Conservation (phyloP, 1,140 invertebrate species). For the Drosophila littoralis region DNA sequence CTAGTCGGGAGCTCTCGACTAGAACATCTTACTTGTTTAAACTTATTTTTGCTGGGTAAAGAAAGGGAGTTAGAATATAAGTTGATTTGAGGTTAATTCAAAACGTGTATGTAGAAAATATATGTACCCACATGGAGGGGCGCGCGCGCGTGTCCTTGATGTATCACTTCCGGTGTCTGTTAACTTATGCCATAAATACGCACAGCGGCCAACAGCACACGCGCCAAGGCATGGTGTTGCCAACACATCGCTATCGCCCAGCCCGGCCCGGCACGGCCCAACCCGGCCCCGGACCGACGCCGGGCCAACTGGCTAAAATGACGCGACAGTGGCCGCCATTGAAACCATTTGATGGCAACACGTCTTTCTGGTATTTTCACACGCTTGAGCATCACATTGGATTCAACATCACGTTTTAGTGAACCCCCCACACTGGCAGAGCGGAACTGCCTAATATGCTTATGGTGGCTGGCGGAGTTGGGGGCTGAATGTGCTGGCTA, state of each 20-base stretch:
- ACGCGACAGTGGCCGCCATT: constrained; percentile 42
- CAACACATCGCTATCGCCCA: constrained; percentile 12
- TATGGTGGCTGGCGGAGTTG: constrained; percentile 40
- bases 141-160: constrained; percentile 67
- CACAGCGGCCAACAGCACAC: constrained; percentile 68
- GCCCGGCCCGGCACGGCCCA: no score
- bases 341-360: constrained; percentile 81
- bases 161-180: constrained; percentile 81
- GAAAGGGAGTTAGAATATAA: constrained; percentile 10
- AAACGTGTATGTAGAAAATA: constrained; percentile 64
- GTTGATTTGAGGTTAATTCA: constrained; percentile 66
- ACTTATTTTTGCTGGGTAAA: background rate
- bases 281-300: no score
- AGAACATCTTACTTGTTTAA: no score
- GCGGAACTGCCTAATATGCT: constrained; percentile 71
- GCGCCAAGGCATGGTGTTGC: constrained; percentile 46
- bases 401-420: constrained; percentile 84
- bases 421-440: constrained; percentile 30
- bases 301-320: constrained; percentile 37
- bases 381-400: constrained; percentile 84
- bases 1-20: no score
- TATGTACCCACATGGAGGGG: background rate
- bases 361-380: constrained; percentile 84
- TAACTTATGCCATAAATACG: constrained; percentile 81
- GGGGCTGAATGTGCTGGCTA: constrained; percentile 1